A percentile compares a stretch with the other conserved stretches of the same genome.
Evolutionary conservation across 2,113 vertebrate species (phyloP).

Genomic region (Columba janthina): DNA sequence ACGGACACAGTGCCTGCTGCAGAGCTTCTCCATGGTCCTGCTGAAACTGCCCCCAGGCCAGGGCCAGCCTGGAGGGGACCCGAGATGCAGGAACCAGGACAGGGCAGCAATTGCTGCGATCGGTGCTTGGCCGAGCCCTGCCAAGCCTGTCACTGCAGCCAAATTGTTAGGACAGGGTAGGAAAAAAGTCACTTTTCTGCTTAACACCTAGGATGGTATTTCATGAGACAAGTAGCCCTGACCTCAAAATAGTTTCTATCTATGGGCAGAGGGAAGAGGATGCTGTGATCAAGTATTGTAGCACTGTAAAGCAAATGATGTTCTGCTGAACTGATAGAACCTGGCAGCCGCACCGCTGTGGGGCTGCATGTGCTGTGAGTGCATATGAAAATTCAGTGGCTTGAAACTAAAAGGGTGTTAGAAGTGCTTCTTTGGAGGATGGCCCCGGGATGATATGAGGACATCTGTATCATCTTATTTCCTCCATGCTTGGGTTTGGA

Average conservation of each 20-base stretch:
- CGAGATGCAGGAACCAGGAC: background rate
- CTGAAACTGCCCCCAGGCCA: background rate
- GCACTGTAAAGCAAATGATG: background rate
- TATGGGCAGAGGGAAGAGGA: background rate
- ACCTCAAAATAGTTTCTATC: background rate
- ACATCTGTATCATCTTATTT: background rate
- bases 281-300: background rate
- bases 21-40: background rate
- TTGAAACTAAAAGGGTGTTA: conserved; percentile 12
- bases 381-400: background rate
- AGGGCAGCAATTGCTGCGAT: background rate
- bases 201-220: background rate
- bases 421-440: background rate
- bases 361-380: background rate
- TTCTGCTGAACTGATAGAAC: background rate
- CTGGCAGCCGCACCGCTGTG: background rate
- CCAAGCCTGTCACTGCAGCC: background rate
- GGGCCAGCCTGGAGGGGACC: background rate
- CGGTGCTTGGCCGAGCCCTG: background rate
- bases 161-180: background rate
- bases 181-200: background rate
- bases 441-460: background rate
- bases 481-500: background rate
- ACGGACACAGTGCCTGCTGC: background rate
- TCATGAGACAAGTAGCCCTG: background rate